Evolutionary conservation across 2,888 invertebrate genomes (phyloP), one percentile per base, ranked within the genome.

Genomic region (Nebria salina): DNA sequence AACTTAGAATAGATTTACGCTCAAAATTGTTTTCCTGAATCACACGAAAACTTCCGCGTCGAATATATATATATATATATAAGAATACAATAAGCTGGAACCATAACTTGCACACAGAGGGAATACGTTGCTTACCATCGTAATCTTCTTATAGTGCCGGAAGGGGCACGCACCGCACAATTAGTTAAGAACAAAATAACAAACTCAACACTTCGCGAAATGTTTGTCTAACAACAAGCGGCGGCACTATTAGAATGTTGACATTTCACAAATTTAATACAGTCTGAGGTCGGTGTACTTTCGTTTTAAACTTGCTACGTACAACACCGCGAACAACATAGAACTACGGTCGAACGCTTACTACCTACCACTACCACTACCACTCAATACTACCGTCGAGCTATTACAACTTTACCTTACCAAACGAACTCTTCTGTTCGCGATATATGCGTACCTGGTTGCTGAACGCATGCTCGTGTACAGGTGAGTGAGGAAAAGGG

Each of bases 161-260:
- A 42, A 26, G 41, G 54, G 34, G 41, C 68, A 65, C 43, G 26
- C 26, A 76, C 15, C 26, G 34, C 41, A 64, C 25, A 73, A 73
- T 41, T 20, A 41, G 15, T 15, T 42, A 42, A 43, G 26, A 13
- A 42, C 15, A 41, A 73, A 73, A 34, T 34, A 34, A 34, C 34
- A 34, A 34, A 41, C 26, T 42, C 15, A 26, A 73, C 73, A 73
- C 20, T 26, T 20, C 20, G 43, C 73, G 73, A 20, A 43, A 42
- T 8, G 26, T 42, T 41, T 15, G 42, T n/a, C 42, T 43, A 41
- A 15, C 43, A 73, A 73, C 70, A 76, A 65, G 26, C 64, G 68
- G 26, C 43, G 43, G 25, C 75, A 80, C 75, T 75, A 80, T 80
- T 80, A 80, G 80, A 70, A n/a, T 80, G 75, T 80, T 75, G 75